Percentiles rank a stretch among this genome's conserved stretches.
Conservation (phyloP, 2,888 invertebrate genomes). For the Heliconius cydno region DNA sequence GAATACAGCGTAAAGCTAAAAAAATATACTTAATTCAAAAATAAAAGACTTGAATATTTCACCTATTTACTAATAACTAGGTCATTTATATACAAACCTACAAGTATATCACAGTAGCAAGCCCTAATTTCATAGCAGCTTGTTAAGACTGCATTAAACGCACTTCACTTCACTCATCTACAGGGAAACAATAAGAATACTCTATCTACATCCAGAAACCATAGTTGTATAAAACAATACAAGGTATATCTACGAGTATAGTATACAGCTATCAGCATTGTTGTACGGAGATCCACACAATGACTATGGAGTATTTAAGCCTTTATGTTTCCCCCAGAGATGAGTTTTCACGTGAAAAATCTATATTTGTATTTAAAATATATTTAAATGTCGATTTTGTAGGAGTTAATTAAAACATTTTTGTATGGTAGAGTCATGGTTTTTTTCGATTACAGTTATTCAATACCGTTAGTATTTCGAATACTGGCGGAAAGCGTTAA, state of each 20-base stretch:
- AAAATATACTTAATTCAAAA: not conserved
- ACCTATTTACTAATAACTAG: slow-evolving; percentile 2
- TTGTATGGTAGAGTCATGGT: no score
- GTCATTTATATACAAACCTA: not conserved
- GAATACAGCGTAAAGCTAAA: no score
- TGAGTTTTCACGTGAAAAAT: slow-evolving; percentile 20
- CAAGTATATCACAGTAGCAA: not conserved
- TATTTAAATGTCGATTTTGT: not conserved
- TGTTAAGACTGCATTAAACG: slow-evolving; percentile 21
- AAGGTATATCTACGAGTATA: not conserved
- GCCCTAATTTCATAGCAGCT: slow-evolving; percentile 12
- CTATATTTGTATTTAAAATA: not conserved
- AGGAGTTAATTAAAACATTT: not conserved
- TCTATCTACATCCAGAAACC: slow-evolving; percentile 5
- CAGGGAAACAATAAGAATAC: slow-evolving; percentile 13
- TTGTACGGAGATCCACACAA: slow-evolving; percentile 15
- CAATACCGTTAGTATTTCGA: no score
- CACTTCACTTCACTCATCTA: slow-evolving; percentile 11
- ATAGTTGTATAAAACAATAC: slow-evolving; percentile 15
- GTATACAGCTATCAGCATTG: slow-evolving; percentile 15
- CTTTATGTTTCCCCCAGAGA: slow-evolving; percentile 13
- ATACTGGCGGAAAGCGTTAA: no score
- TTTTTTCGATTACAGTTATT: no score
- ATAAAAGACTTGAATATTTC: not conserved
- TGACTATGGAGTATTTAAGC: slow-evolving; percentile 11